Base-by-base conservation (phyloP, 2,797 vertebrate genomes). In the Meda fulgida region DNA sequence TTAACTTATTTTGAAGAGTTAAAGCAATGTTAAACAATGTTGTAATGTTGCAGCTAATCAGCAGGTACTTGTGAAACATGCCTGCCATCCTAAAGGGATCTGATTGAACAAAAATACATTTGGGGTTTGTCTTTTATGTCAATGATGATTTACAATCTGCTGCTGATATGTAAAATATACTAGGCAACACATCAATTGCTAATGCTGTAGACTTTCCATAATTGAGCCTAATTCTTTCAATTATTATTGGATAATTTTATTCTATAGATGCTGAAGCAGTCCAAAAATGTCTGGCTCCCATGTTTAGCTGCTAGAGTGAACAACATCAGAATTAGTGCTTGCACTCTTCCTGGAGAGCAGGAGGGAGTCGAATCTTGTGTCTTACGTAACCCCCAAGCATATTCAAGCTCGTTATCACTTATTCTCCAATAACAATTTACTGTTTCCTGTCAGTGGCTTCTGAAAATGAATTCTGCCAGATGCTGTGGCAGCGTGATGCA, bases 381-480 rank as follows among this genome's bases (percentile, higher is more conserved):
- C 84, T 87, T 66, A 79, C 58, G 78, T 86, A 72, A 73, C 70
- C 80, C 85, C 71, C 86, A 51, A 23, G 31, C 69, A 34, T 78
- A 73, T 79, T 65, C 67, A 53, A 79, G 11, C 72, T 79, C 51
- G 18, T 76, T 78, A 51, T 72, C 81, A 43, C 76, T 69, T 48
- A 88, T 87, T 83, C 75, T 48, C 58, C 53, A 71, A 89, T 84
- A 86, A 82, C 70, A 75, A 80, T 84, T 81, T 65, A 53, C 69
- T 5, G 70, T 83, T 70, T 87, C 65, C 77, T 80, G 77, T 38
- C 65, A 38, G 48, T 72, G 53, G 83, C 67, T 85, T 73, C 60
- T 69, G 81, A 67, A 84, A 80, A 60, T 63, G 66, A 84, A 84
- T 75, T 63, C 84, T 83, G 78, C 75, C 82, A 82, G 83, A 85